Evolutionary conservation across 2,888 invertebrate species (phyloP).

Genomic region (Parnassius glacialis): DNA sequence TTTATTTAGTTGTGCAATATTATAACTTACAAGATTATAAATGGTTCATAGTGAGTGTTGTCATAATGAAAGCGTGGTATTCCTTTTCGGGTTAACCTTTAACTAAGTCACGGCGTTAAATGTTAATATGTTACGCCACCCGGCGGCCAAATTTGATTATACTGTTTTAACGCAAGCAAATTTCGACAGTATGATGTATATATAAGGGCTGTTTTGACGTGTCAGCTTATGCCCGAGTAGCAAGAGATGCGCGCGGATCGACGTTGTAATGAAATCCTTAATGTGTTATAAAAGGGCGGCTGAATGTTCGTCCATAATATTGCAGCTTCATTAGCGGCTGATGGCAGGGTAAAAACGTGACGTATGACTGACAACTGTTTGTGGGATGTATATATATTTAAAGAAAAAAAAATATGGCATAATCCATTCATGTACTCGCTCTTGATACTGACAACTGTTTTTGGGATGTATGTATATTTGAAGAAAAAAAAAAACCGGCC

Average conservation of each 20-base stretch:
- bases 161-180: neutral
- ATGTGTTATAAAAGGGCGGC: slow-evolving; percentile 2
- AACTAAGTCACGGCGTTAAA: slow-evolving; percentile 11
- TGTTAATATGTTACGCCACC: slow-evolving; percentile 11
- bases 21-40: neutral
- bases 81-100: slow-evolving; percentile 10
- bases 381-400: too few relatives aligned
- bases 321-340: slow-evolving; percentile 1
- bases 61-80: slow-evolving; percentile 5
- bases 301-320: slow-evolving; percentile 1
- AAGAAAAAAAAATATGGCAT: too few relatives aligned
- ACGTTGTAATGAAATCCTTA: slow-evolving; percentile 11
- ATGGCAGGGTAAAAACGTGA: neutral
- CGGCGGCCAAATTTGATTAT: neutral
- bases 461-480: too few relatives aligned
- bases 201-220: neutral
- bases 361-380: neutral
- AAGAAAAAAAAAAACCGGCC: too few relatives aligned
- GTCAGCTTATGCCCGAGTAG: neutral
- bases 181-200: neutral
- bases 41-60: neutral
- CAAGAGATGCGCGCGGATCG: neutral
- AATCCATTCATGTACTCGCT: too few relatives aligned
- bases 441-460: too few relatives aligned
- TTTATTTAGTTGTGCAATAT: too few relatives aligned